Evolutionary conservation across 2,888 invertebrate species (phyloP).

Genomic region (Sarcophaga carnaria): DNA sequence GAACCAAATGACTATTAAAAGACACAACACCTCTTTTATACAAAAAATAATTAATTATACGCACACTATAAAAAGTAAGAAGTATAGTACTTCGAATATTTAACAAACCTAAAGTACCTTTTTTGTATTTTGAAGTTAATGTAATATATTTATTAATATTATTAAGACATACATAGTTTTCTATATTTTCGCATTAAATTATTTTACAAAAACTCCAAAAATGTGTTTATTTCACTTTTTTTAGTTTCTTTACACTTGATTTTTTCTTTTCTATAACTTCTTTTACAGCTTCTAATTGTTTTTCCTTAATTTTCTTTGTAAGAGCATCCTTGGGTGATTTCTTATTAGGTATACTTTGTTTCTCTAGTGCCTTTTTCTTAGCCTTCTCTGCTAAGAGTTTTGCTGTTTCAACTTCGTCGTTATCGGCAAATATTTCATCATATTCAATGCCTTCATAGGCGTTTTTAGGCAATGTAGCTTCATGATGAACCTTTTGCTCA

Average conservation of each 20-base stretch:
- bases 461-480: conserved; percentile 88
- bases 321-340: conserved; percentile 74
- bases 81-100: not conserved
- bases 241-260: conserved; percentile 73
- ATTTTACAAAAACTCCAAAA: not conserved
- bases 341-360: conserved; percentile 71
- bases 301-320: conserved; percentile 77
- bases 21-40: not conserved
- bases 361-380: conserved; percentile 53
- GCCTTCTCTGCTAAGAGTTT: conserved; percentile 82
- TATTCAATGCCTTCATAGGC: conserved; percentile 89
- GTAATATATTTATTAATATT: not conserved
- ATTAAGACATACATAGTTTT: not conserved
- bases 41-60: not conserved
- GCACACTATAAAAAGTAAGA: not conserved
- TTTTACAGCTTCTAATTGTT: conserved; percentile 76
- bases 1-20: conserved; percentile 71
- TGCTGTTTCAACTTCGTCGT: conserved; percentile 85
- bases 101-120: not conserved
- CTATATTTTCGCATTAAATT: not conserved
- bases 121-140: not conserved
- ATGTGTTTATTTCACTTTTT: conserved; percentile 32
- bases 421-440: conserved; percentile 88
- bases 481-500: conserved; percentile 89
- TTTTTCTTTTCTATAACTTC: conserved; percentile 78